Base-by-base conservation (phyloP, 2,113 vertebrate species). In the Gnathonemus longibarbis region DNA sequence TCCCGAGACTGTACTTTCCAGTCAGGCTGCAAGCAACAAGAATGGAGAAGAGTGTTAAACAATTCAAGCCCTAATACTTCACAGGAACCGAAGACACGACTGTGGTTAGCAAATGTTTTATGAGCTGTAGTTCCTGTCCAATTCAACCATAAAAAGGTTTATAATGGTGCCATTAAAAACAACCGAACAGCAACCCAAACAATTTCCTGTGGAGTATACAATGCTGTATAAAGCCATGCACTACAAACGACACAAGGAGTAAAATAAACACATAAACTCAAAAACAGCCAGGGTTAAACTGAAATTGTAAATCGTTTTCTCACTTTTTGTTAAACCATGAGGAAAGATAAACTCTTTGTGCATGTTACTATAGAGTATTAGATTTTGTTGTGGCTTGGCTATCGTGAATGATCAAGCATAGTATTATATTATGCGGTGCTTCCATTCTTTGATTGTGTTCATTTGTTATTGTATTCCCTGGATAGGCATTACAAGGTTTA, bases 91-190 rank as follows among this genome's bases (percentile, higher is more conserved):
- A 35, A 53, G 85, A 87, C 27, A 49, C 1, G 48, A 53, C 85
- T 19, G 48, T 35, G 27, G 50, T 87, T 87, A 15, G 85, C 48
- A 87, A 87, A 87, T 87, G 48, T 87, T 53, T 87, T 87, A 53
- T 87, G 50, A 87, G 49, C 85, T 53, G 50, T 50, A 52, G 85
- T 87, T 53, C 85, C 50, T 87, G 46, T 52, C 49, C 45, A 46
- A 52, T 50, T 87, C 85, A 87, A 87, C 11, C n/a, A 87, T 87
- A 53, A 87, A 87, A 87, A 50, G 85, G 50, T 31, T 87, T 35
- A 87, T 87, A 31, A 52, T 49, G 48, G 84, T 87, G 84, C n/a
- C n/a, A 53, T 87, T 87, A 52, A 87, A 53, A 87, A 87, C n/a
- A 87, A 53, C 24, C 17, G 27, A 52, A 87, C 5, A 87, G 50